Conservation (phyloP, 2,888 invertebrate genomes). For the Drosophila emarginata region DNA sequence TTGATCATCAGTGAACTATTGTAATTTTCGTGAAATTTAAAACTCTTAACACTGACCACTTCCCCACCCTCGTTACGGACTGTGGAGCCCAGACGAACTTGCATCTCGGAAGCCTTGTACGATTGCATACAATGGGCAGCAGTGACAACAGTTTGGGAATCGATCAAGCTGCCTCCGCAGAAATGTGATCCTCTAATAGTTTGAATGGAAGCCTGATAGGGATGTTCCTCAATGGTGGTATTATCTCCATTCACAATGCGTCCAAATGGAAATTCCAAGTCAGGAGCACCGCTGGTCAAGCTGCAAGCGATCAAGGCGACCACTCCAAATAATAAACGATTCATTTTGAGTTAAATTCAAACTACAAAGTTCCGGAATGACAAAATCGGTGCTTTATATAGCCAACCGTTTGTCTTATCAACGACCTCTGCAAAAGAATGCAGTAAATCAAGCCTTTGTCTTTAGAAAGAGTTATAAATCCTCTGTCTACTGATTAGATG, state of each 20-base stretch:
- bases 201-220: constrained; percentile 83
- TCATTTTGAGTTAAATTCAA: constrained; percentile 39
- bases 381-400: constrained; percentile 46
- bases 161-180: constrained; percentile 83
- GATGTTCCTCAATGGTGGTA: constrained; percentile 80
- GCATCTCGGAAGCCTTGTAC: constrained; percentile 47
- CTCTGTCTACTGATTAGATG: constrained; percentile 40
- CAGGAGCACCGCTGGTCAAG: constrained; percentile 37
- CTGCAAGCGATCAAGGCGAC: constrained; percentile 51
- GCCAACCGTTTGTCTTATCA: constrained; percentile 21
- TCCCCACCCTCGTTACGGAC: constrained; percentile 79
- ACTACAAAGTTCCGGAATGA: constrained; percentile 27
- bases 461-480: constrained; percentile 28
- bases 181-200: constrained; percentile 74
- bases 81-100: constrained; percentile 81
- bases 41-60: constrained; percentile 70
- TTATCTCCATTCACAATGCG: constrained; percentile 83
- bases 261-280: constrained; percentile 62
- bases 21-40: constrained; percentile 78
- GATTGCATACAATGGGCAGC: constrained; percentile 82
- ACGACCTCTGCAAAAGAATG: constrained; percentile 36
- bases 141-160: constrained; percentile 77
- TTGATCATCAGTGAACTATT: constrained; percentile 76
- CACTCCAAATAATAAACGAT: constrained; percentile 44
- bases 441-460: constrained; percentile 31